Evolutionary conservation across 2,888 invertebrate genomes (phyloP).

Genomic region (Cryptosula pallasiana): DNA sequence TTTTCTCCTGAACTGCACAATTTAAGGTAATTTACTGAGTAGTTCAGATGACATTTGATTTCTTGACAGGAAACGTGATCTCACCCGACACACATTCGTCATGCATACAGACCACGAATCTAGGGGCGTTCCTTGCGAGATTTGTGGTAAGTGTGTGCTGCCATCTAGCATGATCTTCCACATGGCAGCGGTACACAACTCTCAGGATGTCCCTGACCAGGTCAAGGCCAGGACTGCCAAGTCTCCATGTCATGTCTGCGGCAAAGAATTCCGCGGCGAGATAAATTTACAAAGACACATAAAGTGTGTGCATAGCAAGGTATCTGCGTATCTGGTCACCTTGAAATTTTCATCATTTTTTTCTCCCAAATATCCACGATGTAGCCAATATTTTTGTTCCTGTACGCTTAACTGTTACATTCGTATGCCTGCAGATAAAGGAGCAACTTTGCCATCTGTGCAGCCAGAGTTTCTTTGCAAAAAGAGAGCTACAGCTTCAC

Average conservation of each 20-base stretch:
- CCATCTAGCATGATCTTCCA: slow-evolving; percentile 15
- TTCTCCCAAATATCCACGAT: no score
- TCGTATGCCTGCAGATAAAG: slow-evolving; percentile 1
- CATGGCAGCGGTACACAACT: slow-evolving; percentile 3
- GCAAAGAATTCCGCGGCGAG: slow-evolving; percentile 13
- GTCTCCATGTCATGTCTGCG: not conserved
- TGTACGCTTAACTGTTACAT: no score
- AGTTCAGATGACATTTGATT: not conserved
- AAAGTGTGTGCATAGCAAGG: slow-evolving; percentile 21
- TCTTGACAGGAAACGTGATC: not conserved
- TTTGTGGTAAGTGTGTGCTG: slow-evolving; percentile 21
- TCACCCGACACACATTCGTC: not conserved
- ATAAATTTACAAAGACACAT: slow-evolving; percentile 13
- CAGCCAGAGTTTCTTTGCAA: slow-evolving; percentile 11
- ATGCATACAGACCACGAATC: slow-evolving; percentile 19
- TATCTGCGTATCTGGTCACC: not conserved
- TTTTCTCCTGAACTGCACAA: no score
- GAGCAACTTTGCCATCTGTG: slow-evolving; percentile 24
- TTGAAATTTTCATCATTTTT: not conserved
- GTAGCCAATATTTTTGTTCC: no score
- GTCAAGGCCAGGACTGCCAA: slow-evolving; percentile 22
- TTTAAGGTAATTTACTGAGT: no score
- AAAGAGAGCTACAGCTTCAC: slow-evolving; percentile 21
- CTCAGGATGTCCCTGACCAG: slow-evolving; percentile 11
- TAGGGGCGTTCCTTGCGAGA: slow-evolving; percentile 8